phyloP scores from a whole-genome alignment of 2,113 vertebrate species.

The Limnothrissa miodon region DNA sequence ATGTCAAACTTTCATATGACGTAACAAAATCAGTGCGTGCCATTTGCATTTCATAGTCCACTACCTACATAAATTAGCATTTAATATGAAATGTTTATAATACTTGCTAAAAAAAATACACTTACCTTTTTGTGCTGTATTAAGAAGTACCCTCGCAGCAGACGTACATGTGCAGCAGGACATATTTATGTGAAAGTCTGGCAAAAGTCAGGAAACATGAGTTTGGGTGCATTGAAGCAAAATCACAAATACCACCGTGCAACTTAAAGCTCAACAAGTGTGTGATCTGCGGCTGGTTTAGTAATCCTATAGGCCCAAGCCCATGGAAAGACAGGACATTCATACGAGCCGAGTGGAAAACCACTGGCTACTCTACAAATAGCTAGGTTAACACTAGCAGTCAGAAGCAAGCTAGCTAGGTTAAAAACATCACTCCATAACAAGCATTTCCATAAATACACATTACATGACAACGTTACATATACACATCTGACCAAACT shows the following conservation, averaged over 20 bases:
- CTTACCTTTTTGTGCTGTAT: slow-evolving; percentile 69
- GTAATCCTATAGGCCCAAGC: not conserved
- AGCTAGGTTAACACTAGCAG: not conserved
- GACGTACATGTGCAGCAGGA: slow-evolving; percentile 72
- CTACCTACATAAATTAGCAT: not conserved
- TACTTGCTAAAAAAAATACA: not conserved
- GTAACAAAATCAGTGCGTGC: not conserved
- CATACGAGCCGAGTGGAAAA: slow-evolving; percentile 10
- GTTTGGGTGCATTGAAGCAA: not conserved
- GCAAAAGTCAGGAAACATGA: slow-evolving; percentile 19
- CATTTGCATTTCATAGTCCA: slow-evolving; percentile 48
- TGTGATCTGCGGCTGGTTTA: not conserved
- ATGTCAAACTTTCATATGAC: not conserved
- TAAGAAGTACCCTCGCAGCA: slow-evolving; percentile 66
- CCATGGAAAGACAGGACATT: not conserved
- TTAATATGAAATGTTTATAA: not conserved
- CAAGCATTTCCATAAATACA: not conserved
- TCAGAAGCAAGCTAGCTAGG: not conserved
- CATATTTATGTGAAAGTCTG: slow-evolving; percentile 58
- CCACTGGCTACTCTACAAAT: slow-evolving; percentile 3
- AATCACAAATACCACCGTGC: not conserved
- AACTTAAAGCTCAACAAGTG: not conserved
- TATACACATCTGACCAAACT: not conserved
- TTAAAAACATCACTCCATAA: not conserved
- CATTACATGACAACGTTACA: not conserved